These are phyloP conservation scores for Drosophila demipolita DNA, from an alignment of 2,888 invertebrate genomes.

Conservation along the genomic window DNA sequence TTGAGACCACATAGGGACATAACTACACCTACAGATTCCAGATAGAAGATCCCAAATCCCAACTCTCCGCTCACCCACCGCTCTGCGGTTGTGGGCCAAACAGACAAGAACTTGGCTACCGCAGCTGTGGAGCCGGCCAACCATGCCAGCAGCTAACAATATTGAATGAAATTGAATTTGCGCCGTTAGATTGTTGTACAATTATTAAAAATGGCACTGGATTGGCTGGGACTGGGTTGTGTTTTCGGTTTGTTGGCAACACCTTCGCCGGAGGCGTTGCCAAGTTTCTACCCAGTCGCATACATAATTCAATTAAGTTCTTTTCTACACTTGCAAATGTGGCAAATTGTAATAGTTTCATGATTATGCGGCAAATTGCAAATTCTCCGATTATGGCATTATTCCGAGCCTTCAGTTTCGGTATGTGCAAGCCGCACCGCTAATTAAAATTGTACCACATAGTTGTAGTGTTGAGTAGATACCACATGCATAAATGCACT, in stretches of 20 bases:
- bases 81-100: slow-evolving; percentile 51
- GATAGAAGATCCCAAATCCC: slow-evolving; percentile 16
- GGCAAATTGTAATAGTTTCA: slow-evolving; percentile 70
- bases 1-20: slow-evolving; percentile 49
- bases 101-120: slow-evolving; percentile 67
- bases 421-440: slow-evolving; percentile 14
- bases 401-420: slow-evolving; percentile 3
- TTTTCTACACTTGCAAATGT: slow-evolving; percentile 38
- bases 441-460: slow-evolving; percentile 28
- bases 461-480: slow-evolving; percentile 2
- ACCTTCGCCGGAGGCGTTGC: slow-evolving; percentile 57
- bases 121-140: slow-evolving; percentile 33
- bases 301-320: slow-evolving; percentile 72
- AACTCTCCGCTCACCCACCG: background rate
- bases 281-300: slow-evolving; percentile 52
- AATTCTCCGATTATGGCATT: slow-evolving; percentile 37
- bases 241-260: slow-evolving; percentile 50
- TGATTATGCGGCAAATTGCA: slow-evolving; percentile 64
- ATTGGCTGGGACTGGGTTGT: background rate
- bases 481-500: background rate
- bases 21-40: slow-evolving; percentile 31
- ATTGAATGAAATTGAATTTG: slow-evolving; percentile 78
- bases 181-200: slow-evolving; percentile 59
- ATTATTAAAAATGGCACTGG: slow-evolving; percentile 67
- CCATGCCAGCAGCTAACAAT: slow-evolving; percentile 61